Percentiles rank a stretch among this genome's conserved stretches.
These are phyloP conservation scores for Arctia plantaginis DNA, from an alignment of 2,888 invertebrate genomes.

Conservation along the genomic window DNA sequence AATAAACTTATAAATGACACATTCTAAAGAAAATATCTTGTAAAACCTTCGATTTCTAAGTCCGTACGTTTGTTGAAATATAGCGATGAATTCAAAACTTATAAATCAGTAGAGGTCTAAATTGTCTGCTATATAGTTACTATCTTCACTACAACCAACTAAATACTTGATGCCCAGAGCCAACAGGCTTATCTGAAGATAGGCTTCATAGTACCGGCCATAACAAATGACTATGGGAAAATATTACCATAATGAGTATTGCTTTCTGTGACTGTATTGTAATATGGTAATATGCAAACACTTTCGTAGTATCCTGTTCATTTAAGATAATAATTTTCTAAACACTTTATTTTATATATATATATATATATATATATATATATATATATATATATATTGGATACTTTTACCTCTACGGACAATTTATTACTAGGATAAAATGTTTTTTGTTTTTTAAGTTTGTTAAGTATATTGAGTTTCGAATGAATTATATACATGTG, in stretches of 20 bases:
- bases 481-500: background rate
- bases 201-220: background rate
- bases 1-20: slow-evolving; percentile 21
- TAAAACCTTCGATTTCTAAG: slow-evolving; percentile 26
- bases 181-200: background rate
- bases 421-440: background rate
- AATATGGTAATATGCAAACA: slow-evolving; percentile 6
- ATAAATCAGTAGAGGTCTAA: background rate
- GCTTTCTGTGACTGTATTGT: slow-evolving; percentile 2
- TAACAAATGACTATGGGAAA: slow-evolving; percentile 1
- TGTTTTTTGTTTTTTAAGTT: background rate
- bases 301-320: slow-evolving; percentile 4
- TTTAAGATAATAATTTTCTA: slow-evolving; percentile 6
- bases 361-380: too few relatives aligned
- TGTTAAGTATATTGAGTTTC: background rate
- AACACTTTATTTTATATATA: background rate
- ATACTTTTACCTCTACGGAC: background rate
- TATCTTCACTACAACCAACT: background rate
- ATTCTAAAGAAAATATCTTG: slow-evolving; percentile 30
- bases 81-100: background rate
- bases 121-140: background rate
- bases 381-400: background rate
- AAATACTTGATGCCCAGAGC: background rate
- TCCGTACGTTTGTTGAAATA: slow-evolving; percentile 20
- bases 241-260: slow-evolving; percentile 19